Evolutionary conservation across 2,888 invertebrate species (phyloP), one percentile per base, ranked within the genome.

Genomic region (Pherbina coryleti): DNA sequence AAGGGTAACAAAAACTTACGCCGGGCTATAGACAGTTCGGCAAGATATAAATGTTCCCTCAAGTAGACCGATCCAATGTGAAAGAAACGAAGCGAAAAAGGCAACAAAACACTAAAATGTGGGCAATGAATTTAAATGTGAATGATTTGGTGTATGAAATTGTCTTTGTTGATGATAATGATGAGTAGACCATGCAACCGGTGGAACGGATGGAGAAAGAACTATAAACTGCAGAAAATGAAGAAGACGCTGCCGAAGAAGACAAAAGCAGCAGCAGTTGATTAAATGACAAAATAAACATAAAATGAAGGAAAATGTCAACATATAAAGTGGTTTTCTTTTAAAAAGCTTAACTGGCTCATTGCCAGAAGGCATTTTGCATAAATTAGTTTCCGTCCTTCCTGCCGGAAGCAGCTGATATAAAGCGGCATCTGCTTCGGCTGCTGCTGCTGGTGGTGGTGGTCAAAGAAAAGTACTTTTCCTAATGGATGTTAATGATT

Each of bases 201-300:
- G 62, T 28, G 28, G 31, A 5, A 62, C 31, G 25, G 28, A 9
- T 31, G 14, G 62, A 25, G 31, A 14, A 64, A 17, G 31, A 64
- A 31, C 22, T 19, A 55, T n/a, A n/a, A 11, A 64, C 28, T 31
- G 37, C 11, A 19, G 22, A 14, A 14, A 11, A 34, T 37, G 5
- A 17, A 19, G 28, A 14, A 25, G 60, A 25, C 55, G 49, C 3
- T 11, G 22, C 60, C 44, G 49, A 5, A 31, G 64, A 25, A 31
- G 25, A 49, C 44, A 25, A 73, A 67, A 76, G 37, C 76, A 75
- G 80, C 76, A 84, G 83, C 81, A 86, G 84, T 85, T 85, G 87
- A 87, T 86, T 85, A 87, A 87, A 86, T 86, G 84, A 84, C 84
- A 84, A 82, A 87, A 85, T 84, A 87, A 87, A 87, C 83, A 86